Base-by-base conservation (phyloP, 2,113 vertebrate genomes). In the Rhombomys opimus region DNA sequence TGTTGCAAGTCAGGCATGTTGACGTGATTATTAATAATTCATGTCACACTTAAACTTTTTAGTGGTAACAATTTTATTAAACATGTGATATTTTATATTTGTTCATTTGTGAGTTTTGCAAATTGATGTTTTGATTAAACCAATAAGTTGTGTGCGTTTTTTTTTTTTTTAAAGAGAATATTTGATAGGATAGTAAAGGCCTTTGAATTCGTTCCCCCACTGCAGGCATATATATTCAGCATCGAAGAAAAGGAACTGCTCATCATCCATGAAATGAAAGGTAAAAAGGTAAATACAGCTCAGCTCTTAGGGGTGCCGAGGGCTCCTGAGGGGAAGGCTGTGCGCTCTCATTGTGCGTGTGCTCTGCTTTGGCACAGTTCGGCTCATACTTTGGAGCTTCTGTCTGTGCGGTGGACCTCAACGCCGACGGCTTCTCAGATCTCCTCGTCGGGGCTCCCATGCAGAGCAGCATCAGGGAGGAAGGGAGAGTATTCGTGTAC, bases 341-440 rank as follows among this genome's bases (percentile, higher is more conserved):
- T 6, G 32, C 46, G 68, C 38, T 84, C 87, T 91, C 14, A 89
- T 3, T 82, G 75, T 13, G 27, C 57, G 54, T 96, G 38, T 96
- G 82, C 32, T 97, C 94, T 97, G 52, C n/a, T 95, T 96, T 94
- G 78, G 59, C 32, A 23, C 96, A 99, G 99, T 98, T 99, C 89
- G 99, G 99, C 81, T 99, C 99, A 4, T 99, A 99, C 95, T 99
- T 99, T 30, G 99, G 99, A 95, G 99, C 99, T 91, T 98, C 99
- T 82, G 94, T 99, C 72, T 99, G 99, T 93, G 99, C 97, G 0
- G 99, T 99, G 91, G 99, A 99, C 98, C 98, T 99, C 96, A 99
- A 99, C 2, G 98, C 98, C 5, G 99, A 99, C 57, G 99, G 99
- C 59, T 98, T 99, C 35, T 99, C 99, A 2, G 99, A 99, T 94